Evolutionary conservation across 2,797 vertebrate genomes (phyloP).

Genomic region (Oreochromis grahami): DNA sequence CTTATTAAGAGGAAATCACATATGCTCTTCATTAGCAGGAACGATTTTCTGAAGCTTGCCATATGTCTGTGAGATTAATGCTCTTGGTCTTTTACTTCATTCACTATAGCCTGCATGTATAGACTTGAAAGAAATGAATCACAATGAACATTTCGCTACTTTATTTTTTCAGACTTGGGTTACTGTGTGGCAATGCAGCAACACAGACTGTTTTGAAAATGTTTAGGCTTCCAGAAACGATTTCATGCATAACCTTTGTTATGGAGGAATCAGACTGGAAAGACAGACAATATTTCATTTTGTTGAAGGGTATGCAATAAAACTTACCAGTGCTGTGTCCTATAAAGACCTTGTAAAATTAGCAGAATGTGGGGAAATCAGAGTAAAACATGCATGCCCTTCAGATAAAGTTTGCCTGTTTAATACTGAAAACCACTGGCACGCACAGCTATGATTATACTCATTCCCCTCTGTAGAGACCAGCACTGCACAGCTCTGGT

Average conservation of each 20-base stretch:
- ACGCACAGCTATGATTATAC: background rate
- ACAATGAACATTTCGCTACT: background rate
- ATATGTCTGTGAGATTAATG: background rate
- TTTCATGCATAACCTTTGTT: background rate
- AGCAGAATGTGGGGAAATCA: background rate
- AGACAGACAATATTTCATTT: background rate
- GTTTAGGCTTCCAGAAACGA: background rate
- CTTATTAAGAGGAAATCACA: background rate
- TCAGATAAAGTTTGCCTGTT: background rate
- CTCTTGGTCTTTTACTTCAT: background rate
- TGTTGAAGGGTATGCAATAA: background rate
- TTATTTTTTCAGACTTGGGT: background rate
- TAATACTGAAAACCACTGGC: background rate
- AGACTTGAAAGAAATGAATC: background rate
- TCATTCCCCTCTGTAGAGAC: background rate
- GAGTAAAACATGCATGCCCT: background rate
- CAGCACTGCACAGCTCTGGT: background rate
- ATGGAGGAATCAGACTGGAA: background rate
- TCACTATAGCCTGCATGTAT: background rate
- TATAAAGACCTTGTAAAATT: background rate
- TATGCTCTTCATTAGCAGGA: background rate
- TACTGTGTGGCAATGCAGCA: background rate
- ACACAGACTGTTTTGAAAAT: background rate
- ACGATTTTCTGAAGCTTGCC: background rate
- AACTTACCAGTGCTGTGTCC: background rate